phyloP scores from a whole-genome alignment of 2,113 vertebrate species.

The Saccopteryx leptura region DNA sequence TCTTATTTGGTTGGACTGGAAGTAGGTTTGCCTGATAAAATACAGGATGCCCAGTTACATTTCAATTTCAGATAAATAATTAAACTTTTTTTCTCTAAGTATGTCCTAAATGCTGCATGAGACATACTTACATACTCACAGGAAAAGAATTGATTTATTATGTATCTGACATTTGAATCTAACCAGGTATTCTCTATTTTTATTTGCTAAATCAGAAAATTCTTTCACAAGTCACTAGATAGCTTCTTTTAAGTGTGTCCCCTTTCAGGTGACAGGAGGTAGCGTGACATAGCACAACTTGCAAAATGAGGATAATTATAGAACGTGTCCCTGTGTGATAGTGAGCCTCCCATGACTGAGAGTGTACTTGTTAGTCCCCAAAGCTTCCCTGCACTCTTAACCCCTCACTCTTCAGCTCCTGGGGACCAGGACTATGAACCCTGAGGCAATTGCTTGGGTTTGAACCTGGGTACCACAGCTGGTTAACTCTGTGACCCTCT shows the following conservation, averaged over 20 bases:
- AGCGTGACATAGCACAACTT: background rate
- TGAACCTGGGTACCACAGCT: background rate
- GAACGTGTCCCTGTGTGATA: background rate
- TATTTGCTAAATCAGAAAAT: background rate
- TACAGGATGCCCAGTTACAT: background rate
- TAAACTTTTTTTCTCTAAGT: background rate
- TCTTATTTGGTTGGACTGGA: background rate
- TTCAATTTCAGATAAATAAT: constrained; percentile 32
- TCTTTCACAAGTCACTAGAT: background rate
- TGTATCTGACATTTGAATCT: constrained; percentile 4
- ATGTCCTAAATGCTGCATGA: background rate
- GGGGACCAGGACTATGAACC: background rate
- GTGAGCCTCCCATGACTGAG: background rate
- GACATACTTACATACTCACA: background rate
- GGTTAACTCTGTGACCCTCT: background rate
- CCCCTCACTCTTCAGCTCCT: background rate
- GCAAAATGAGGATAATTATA: background rate
- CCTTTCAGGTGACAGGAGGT: background rate
- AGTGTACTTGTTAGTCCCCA: background rate
- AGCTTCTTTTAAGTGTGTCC: background rate
- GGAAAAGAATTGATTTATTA: background rate
- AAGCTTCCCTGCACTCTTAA: background rate
- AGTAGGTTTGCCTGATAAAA: constrained; percentile 23
- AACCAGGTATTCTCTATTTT: background rate
- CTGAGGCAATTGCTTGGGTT: background rate